Percentiles rank a stretch among this genome's conserved stretches.
These are phyloP conservation scores for Erethizon dorsatum DNA, from an alignment of 2,797 vertebrate species.

Conservation along the genomic window DNA sequence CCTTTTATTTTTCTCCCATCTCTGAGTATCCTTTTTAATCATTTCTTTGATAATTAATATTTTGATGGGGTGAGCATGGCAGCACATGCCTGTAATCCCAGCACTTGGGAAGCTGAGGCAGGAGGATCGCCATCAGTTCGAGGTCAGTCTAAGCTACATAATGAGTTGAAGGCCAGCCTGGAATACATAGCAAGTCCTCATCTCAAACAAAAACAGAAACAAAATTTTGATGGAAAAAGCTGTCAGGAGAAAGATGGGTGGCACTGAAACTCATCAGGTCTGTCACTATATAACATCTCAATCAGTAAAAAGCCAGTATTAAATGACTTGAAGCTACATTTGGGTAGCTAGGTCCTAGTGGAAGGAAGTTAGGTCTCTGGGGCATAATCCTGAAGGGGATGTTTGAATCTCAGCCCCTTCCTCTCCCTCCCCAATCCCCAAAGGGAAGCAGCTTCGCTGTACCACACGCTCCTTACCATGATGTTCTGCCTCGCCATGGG, in stretches of 20 bases:
- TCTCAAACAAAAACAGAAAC: neutral
- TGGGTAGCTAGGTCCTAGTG: neutral
- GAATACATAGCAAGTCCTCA: neutral
- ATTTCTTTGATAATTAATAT: constrained; percentile 23
- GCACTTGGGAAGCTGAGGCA: neutral
- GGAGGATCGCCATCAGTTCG: neutral
- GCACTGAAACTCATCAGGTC: neutral
- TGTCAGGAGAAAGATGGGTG: constrained; percentile 44
- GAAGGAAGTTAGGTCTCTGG: neutral
- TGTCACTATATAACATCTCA: constrained; percentile 17
- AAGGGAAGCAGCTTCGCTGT: neutral
- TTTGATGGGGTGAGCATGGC: neutral
- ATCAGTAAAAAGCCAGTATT: neutral
- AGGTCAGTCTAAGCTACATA: neutral
- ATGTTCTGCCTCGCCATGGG: neutral
- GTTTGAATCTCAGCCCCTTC: no score
- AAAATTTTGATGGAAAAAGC: constrained; percentile 1
- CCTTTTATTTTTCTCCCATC: constrained; percentile 5
- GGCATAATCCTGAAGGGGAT: neutral
- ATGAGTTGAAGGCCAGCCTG: neutral
- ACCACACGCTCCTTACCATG: neutral
- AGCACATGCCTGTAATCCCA: neutral
- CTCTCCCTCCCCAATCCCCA: no score
- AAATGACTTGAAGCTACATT: neutral
- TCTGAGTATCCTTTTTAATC: neutral